phyloP scores from a whole-genome alignment of 2,888 invertebrate species.

The Caradrina clavipalpis region DNA sequence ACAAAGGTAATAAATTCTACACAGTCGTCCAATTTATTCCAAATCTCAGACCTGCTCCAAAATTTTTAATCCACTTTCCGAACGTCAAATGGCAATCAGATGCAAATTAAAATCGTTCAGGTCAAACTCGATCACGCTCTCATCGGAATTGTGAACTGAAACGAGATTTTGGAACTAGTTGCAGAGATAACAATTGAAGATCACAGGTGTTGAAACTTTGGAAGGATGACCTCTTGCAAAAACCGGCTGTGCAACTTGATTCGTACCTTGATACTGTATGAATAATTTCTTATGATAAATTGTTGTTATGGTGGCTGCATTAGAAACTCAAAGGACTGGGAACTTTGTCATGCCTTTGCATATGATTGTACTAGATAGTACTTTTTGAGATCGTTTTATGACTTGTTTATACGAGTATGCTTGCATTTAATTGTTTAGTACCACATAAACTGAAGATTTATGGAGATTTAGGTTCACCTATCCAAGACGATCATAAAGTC shows the following conservation, averaged over 20 bases:
- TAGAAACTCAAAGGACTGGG: conserved; percentile 55
- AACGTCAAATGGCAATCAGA: conserved; percentile 70
- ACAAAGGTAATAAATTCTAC: conserved; percentile 26
- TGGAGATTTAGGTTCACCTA: conserved; percentile 22
- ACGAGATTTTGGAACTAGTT: conserved; percentile 80
- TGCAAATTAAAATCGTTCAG: conserved; percentile 78
- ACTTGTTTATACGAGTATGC: conserved; percentile 36
- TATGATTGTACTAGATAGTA: conserved; percentile 26
- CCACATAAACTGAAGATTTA: conserved; percentile 34
- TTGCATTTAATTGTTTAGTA: conserved; percentile 33
- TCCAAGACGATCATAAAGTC: conserved; percentile 24
- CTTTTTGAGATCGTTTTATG: conserved; percentile 35
- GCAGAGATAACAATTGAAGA: conserved; percentile 79
- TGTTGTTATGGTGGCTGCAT: conserved; percentile 44
- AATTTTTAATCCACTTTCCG: conserved; percentile 52
- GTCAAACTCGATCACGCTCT: conserved; percentile 83
- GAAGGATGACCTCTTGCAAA: conserved; percentile 69
- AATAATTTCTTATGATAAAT: conserved; percentile 61
- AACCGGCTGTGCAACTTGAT: conserved; percentile 68
- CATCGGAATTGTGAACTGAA: conserved; percentile 82
- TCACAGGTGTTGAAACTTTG: conserved; percentile 72
- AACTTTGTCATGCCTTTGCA: conserved; percentile 37
- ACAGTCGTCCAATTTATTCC: conserved; percentile 43
- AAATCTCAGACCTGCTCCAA: conserved; percentile 53
- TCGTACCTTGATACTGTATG: conserved; percentile 55